Base-by-base conservation (phyloP, 2,797 vertebrate genomes). In the Thamnophis elegans region DNA sequence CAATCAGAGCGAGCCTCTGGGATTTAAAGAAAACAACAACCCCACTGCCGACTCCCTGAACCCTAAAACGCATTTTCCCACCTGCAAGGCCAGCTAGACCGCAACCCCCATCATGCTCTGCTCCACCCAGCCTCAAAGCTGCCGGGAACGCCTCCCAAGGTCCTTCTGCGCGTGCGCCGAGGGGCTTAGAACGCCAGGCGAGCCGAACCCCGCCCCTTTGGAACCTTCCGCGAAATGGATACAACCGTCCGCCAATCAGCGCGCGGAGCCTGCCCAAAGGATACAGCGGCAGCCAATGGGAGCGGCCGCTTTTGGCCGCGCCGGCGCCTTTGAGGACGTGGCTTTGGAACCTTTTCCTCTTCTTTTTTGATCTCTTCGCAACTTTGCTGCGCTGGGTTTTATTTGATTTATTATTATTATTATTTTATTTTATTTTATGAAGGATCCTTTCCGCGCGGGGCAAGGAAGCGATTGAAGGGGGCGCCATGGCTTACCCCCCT, bases 181-280 rank as follows among this genome's bases (percentile, higher is more conserved):
- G 0, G 3, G 73, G 8, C 56, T 26, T 7, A 3, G 51, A 55
- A n/a, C 3, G 28, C 85, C 28, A 2, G 87, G 87, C 3, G 10
- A 7, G 12, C 9, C 47, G 91, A 90, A 90, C 96, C 90, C 95
- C 36, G 93, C 93, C 90, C 95, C 89, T 82, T 93, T 91, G 18
- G 92, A 82, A 88, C 87, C 4, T n/a, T n/a, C 55, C 51, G 73
- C 68, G n/a, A 88, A 36, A 91, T 56, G 47, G 86, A 85, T 58
- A 85, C 51, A 73, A n/a, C 4, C 0, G 47, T 10, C 55, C 1
- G 22, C 90, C 92, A 93, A 93, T 89, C 90, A 10, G 68, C 56
- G 90, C 2, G 4, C 0, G 25, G 56, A 0, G n/a, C 22, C 25
- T 6, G 90, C 55, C 55, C 0, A 16, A 18, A 12, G n/a, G 20